These are phyloP conservation scores for Marisa cornuarietis DNA, from an alignment of 1,140 invertebrate genomes.

Conservation along the genomic window DNA sequence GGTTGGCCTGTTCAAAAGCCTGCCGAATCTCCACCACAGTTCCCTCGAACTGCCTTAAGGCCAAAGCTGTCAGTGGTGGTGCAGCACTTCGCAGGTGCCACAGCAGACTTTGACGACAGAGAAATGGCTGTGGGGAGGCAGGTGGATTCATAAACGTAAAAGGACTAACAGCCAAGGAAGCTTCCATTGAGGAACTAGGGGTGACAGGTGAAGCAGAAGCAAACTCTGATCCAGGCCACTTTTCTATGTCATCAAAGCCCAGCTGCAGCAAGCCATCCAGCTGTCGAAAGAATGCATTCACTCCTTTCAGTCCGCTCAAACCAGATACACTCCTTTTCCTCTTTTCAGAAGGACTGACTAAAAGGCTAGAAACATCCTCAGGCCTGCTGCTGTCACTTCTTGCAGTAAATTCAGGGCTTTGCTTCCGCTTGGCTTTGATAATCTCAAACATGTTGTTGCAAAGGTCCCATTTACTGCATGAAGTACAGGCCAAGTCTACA, in stretches of 20 bases:
- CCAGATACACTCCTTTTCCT: constrained; percentile 12
- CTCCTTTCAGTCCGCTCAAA: constrained; percentile 27
- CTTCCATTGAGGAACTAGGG: background rate
- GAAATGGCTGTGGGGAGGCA: background rate
- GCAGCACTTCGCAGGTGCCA: constrained; percentile 9
- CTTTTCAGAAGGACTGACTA: background rate
- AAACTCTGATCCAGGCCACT: constrained; percentile 7
- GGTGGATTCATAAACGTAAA: background rate
- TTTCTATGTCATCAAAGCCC: constrained; percentile 9
- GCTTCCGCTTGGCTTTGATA: constrained; percentile 40
- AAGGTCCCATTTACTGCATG: constrained; percentile 50
- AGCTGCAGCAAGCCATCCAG: constrained; percentile 36
- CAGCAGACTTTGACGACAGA: constrained; percentile 3
- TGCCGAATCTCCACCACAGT: constrained; percentile 4
- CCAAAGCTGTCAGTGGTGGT: background rate
- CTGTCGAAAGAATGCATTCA: constrained; percentile 29
- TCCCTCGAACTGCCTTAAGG: constrained; percentile 5
- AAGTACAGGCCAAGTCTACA: constrained; percentile 54
- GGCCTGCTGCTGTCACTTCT: too few relatives aligned
- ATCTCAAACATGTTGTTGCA: constrained; percentile 54
- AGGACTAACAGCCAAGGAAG: too few relatives aligned
- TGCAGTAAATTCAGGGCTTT: background rate
- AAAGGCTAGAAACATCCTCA: background rate
- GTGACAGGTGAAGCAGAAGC: background rate
- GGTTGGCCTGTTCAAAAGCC: constrained; percentile 9